Evolutionary conservation across 2,888 invertebrate genomes (phyloP), one percentile per base, ranked within the genome.

Genomic region (Tethea ocularis): DNA sequence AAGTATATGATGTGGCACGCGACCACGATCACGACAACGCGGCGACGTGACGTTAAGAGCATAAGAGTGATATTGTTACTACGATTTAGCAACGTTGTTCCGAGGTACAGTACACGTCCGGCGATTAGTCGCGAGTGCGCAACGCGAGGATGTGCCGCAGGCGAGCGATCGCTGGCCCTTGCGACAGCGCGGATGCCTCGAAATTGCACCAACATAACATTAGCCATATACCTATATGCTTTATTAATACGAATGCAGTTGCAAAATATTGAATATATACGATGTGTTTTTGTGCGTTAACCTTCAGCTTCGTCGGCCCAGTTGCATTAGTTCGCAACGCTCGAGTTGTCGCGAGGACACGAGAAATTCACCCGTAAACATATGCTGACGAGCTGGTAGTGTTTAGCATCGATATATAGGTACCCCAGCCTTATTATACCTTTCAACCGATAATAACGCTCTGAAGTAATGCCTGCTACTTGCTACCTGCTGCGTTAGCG

Each of bases 171-270:
- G 81, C 78, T 72, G 76, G 79, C 78, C 82, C 88, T 91, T 91
- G 86, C 91, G 90, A 89, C 90, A 91, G 86, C 87, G 84, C 91
- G 91, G 92, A 91, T 88, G 88, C 89, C 85, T 80, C 84, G 77
- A 78, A 80, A 84, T 91, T 91, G 91, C 92, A 87, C 84, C 81
- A 84, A 74, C 77, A 80, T 73, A 78, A 77, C 75, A 82, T 82
- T 79, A 82, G 79, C 82, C 80, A 82, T 84, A 82, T 78, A 81
- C 77, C 77, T 82, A 80, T 77, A 80, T 77, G 72, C 77, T 87
- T 88, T 90, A 89, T 89, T 89, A 89, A 91, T 89, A 91, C 88
- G 77, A 86, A 82, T 85, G 85, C 88, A 86, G 82, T 91, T 91
- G 88, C 92, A 87, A 89, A 89, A 90, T 87, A 86, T 85, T 83